phyloP scores from a whole-genome alignment of 2,113 vertebrate species.

The Anas platyrhynchos region DNA sequence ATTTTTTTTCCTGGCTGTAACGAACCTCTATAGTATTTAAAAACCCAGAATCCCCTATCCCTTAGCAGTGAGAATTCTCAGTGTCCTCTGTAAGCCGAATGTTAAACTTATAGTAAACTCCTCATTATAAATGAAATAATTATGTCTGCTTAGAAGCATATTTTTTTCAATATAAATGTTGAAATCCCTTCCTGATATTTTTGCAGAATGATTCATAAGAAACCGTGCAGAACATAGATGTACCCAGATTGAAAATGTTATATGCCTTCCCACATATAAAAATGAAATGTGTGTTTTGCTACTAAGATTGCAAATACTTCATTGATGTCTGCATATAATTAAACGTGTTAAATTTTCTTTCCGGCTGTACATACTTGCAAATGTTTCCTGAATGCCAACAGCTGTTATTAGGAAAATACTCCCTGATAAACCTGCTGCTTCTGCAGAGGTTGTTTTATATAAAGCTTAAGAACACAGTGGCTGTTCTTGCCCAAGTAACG shows the following conservation, averaged over 20 bases:
- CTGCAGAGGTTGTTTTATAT: not conserved
- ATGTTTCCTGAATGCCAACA: conserved; percentile 57
- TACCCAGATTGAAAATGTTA: conserved; percentile 29
- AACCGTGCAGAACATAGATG: conserved; percentile 29
- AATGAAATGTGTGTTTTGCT: conserved; percentile 43
- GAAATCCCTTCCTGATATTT: conserved; percentile 23
- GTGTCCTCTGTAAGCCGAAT: not conserved
- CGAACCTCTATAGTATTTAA: not conserved
- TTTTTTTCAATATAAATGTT: not conserved
- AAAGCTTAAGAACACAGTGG: not conserved
- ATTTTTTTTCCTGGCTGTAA: not conserved
- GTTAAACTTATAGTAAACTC: not conserved
- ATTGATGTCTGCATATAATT: conserved; percentile 49
- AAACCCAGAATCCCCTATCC: not conserved
- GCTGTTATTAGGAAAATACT: conserved; percentile 42
- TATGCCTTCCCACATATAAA: conserved; percentile 1
- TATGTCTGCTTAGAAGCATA: not conserved
- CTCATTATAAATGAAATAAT: not conserved
- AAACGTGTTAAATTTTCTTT: conserved; percentile 43
- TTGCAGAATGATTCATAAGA: conserved; percentile 34
- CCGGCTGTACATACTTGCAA: not conserved
- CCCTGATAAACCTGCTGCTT: not conserved
- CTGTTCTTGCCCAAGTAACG: not conserved
- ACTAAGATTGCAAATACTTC: conserved; percentile 53
- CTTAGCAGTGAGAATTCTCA: not conserved